Conservation (phyloP, 1,140 invertebrate genomes). For the Drosophila seguyi region DNA sequence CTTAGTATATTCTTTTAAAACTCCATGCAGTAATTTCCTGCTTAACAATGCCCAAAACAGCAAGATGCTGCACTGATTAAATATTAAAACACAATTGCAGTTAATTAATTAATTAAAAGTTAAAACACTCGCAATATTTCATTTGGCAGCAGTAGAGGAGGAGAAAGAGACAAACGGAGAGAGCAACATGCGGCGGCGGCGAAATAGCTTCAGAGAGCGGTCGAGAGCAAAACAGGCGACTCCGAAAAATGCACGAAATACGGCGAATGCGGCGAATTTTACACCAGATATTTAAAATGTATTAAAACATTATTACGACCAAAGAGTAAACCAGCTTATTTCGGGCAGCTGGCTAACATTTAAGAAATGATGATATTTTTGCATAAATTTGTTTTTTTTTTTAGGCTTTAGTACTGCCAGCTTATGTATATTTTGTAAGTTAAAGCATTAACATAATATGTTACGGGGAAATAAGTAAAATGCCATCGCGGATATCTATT, state of each 20-base stretch:
- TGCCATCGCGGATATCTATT: no score
- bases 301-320: no score
- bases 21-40: background rate
- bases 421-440: no score
- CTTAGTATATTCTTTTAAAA: no score
- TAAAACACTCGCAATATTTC: background rate
- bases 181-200: conserved; percentile 3
- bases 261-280: conserved; percentile 6
- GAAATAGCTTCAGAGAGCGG: conserved; percentile 4
- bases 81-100: conserved; percentile 8
- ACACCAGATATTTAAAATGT: no score
- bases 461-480: no score
- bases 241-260: background rate
- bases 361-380: no score
- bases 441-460: no score
- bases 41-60: background rate
- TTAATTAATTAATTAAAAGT: conserved; percentile 9
- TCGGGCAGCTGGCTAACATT: no score
- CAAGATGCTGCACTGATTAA: conserved; percentile 9
- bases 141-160: background rate
- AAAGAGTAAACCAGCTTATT: no score
- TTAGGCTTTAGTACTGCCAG: no score
- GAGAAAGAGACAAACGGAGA: background rate
- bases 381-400: no score
- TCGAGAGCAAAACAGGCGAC: background rate